These are phyloP conservation scores for Pollicipes pollicipes DNA, from an alignment of 1,140 invertebrate genomes.

Conservation along the genomic window DNA sequence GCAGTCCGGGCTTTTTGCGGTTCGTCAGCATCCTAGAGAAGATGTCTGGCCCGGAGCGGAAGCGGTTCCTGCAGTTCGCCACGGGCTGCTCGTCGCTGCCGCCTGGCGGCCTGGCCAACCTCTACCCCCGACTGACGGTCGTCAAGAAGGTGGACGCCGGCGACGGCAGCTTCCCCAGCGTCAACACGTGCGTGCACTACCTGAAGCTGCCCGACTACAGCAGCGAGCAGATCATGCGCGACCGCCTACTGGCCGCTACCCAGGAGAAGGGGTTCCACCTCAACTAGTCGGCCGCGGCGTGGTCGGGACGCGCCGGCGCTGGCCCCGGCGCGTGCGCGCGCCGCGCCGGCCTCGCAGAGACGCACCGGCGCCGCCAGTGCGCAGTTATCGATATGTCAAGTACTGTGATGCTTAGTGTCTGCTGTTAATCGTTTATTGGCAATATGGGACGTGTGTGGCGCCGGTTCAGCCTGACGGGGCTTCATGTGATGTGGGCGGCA, in stretches of 20 bases:
- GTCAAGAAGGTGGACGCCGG: conserved; percentile 87
- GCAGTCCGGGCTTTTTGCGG: conserved; percentile 65
- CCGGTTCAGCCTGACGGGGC: too few relatives aligned
- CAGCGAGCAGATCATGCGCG: conserved; percentile 80
- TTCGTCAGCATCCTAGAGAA: conserved; percentile 89
- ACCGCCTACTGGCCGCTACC: conserved; percentile 84
- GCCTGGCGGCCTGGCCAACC: conserved; percentile 88
- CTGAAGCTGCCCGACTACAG: conserved; percentile 97
- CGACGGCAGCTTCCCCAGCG: conserved; percentile 91
- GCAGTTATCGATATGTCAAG: too few relatives aligned
- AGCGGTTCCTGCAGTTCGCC: conserved; percentile 95
- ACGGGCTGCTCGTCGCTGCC: conserved; percentile 94
- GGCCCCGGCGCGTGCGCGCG: too few relatives aligned
- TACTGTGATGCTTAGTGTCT: too few relatives aligned
- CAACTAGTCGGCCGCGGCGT: conserved; percentile 40
- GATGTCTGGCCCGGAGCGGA: conserved; percentile 73
- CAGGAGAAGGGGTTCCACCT: conserved; percentile 97
- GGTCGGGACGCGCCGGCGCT: too few relatives aligned
- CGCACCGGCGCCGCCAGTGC: too few relatives aligned
- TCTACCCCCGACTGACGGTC: conserved; percentile 87
- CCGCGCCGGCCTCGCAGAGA: too few relatives aligned
- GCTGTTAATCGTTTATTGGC: too few relatives aligned
- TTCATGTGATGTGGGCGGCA: too few relatives aligned
- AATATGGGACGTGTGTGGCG: too few relatives aligned
- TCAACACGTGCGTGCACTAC: conserved; percentile 99